A percentile compares a stretch with the other conserved stretches of the same genome.
These are phyloP conservation scores for Myotis pilosus DNA, from an alignment of 2,797 vertebrate species.

Conservation along the genomic window DNA sequence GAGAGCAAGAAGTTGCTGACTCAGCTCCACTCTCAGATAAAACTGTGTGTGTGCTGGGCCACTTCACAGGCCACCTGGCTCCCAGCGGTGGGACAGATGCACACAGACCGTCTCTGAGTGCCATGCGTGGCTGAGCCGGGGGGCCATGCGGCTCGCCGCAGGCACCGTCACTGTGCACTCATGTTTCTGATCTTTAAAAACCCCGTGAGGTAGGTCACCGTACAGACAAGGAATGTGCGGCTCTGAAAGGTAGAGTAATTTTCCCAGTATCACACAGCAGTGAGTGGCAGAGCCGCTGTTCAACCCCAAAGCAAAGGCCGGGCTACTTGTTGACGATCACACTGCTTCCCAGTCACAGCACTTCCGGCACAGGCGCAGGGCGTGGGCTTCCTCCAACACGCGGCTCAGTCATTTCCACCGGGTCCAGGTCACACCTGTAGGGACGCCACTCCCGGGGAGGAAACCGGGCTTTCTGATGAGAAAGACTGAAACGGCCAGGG, in stretches of 20 bases:
- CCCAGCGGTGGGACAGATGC: not conserved
- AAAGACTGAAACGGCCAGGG: not conserved
- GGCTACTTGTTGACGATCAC: not conserved
- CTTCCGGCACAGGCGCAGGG: not conserved
- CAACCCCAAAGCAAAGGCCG: not conserved
- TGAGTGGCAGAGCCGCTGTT: not conserved
- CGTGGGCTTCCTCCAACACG: not conserved
- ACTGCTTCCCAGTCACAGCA: not conserved
- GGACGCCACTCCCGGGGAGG: not conserved
- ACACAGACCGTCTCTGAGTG: not conserved
- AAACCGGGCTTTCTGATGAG: not conserved
- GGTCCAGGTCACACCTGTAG: not conserved
- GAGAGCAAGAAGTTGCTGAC: not conserved
- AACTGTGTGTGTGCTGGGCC: no score
- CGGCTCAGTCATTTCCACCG: not conserved
- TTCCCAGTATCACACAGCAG: not conserved
- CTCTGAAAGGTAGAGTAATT: not conserved
- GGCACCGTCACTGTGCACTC: not conserved
- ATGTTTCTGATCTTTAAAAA: not conserved
- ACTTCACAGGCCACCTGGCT: not conserved
- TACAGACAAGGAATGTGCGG: not conserved
- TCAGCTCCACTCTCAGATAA: not conserved
- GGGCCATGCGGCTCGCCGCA: fast-evolving
- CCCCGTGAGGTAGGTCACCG: not conserved
- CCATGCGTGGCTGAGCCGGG: fast-evolving